These are phyloP conservation scores for Hippocampus guttulatus DNA, from an alignment of 2,113 vertebrate genomes.

Conservation along the genomic window DNA sequence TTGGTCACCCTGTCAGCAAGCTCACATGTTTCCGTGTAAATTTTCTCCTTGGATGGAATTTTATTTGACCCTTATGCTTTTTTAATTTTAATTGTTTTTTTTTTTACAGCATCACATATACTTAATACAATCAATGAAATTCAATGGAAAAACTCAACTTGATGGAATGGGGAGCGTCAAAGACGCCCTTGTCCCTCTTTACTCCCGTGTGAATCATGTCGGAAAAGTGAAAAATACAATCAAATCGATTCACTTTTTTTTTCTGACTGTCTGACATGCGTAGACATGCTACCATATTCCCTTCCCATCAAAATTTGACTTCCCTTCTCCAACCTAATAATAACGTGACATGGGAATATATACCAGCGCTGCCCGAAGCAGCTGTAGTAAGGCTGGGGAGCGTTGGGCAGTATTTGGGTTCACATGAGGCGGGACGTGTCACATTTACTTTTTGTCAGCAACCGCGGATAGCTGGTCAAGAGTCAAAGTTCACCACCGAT, in stretches of 20 bases:
- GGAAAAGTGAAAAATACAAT: neutral
- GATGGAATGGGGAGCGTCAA: too few species aligned
- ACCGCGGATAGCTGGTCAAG: slow-evolving; percentile 55
- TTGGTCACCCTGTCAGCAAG: too few species aligned
- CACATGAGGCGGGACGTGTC: slow-evolving; percentile 61
- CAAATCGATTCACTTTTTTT: neutral
- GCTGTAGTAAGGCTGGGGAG: slow-evolving; percentile 43
- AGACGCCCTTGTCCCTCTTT: too few species aligned
- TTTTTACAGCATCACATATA: too few species aligned
- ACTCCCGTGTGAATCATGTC: too few species aligned
- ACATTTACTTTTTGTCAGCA: slow-evolving; percentile 66
- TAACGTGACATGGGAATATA: neutral
- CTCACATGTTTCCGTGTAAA: too few species aligned
- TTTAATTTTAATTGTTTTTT: too few species aligned
- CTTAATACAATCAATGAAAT: too few species aligned
- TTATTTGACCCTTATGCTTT: too few species aligned
- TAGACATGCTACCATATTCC: neutral
- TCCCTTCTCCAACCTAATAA: neutral
- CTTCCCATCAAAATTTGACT: neutral
- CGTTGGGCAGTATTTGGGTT: slow-evolving; percentile 13
- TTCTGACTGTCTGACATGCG: neutral
- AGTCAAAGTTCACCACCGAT: slow-evolving; percentile 59
- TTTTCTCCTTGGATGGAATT: too few species aligned
- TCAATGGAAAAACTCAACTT: too few species aligned
- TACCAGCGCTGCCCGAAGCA: slow-evolving; percentile 18